These are phyloP conservation scores for Aepyceros melampus DNA, from an alignment of 2,113 vertebrate species.

Conservation along the genomic window DNA sequence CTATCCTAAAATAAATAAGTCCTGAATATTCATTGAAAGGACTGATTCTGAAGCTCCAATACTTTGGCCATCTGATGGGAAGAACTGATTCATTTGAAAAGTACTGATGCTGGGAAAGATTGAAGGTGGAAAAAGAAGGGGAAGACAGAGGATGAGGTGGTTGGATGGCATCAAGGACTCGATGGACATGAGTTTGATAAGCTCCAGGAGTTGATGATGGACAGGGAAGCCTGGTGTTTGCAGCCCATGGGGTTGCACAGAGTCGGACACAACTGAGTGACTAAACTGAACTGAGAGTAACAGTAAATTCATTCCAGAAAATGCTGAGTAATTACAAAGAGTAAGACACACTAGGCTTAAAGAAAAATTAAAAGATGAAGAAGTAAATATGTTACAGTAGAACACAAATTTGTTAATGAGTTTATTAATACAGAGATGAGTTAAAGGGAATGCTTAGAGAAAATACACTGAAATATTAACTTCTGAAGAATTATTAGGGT, in stretches of 20 bases:
- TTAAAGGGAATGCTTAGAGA: background rate
- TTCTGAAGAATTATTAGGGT: background rate
- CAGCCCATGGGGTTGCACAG: background rate
- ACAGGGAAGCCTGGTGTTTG: background rate
- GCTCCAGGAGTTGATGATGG: background rate
- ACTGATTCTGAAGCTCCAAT: no score
- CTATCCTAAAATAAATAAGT: no score
- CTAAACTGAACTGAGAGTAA: background rate
- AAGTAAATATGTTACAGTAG: background rate
- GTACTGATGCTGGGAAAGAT: background rate
- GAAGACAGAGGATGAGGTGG: background rate
- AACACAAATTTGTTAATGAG: background rate
- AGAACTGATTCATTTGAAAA: no score
- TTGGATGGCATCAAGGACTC: background rate
- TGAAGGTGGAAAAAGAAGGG: background rate
- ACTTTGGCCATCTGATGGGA: no score
- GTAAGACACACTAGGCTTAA: background rate
- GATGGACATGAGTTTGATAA: background rate
- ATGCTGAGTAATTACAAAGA: background rate
- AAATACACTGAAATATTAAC: background rate
- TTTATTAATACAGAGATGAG: background rate
- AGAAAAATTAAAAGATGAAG: background rate
- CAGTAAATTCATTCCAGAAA: background rate
- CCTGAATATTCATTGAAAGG: no score
- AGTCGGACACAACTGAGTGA: rapidly evolving